Conservation (phyloP, 2,113 vertebrate genomes). For the Dipodomys stephensi region DNA sequence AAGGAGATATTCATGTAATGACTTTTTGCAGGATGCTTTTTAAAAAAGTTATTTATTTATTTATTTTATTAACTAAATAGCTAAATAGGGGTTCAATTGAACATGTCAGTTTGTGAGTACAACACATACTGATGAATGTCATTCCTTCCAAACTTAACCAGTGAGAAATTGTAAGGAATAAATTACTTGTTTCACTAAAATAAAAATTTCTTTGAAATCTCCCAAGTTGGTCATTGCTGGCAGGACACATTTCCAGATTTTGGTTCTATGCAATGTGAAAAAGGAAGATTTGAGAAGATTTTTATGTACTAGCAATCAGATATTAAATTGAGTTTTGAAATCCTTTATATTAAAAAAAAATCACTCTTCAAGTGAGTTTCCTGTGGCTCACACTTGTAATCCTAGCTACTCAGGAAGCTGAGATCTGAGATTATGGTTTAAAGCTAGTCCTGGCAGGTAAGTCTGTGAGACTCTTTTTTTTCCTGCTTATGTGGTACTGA, state of each 20-base stretch:
- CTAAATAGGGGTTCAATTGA: no score
- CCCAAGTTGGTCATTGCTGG: neutral
- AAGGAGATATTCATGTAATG: neutral
- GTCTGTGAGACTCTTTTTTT: no score
- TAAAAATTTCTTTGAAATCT: constrained; percentile 19
- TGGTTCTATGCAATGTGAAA: neutral
- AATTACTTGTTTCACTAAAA: constrained; percentile 13
- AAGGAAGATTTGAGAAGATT: neutral
- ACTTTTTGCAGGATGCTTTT: neutral
- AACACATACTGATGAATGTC: no score
- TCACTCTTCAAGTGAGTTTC: neutral
- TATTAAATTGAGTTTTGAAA: neutral
- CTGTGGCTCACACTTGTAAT: no score
- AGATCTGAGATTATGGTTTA: no score
- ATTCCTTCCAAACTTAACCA: neutral
- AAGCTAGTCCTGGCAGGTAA: no score
- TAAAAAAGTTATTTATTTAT: no score
- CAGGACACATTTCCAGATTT: neutral
- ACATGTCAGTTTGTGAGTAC: no score
- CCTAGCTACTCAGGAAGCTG: neutral
- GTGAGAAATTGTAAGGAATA: neutral
- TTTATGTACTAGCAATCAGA: neutral
- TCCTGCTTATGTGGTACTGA: no score
- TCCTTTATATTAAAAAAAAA: neutral
- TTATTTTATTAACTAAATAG: no score